A percentile compares a stretch with the other conserved stretches of the same genome.
phyloP scores from a whole-genome alignment of 2,888 invertebrate species.

The Calephelis perditalis region DNA sequence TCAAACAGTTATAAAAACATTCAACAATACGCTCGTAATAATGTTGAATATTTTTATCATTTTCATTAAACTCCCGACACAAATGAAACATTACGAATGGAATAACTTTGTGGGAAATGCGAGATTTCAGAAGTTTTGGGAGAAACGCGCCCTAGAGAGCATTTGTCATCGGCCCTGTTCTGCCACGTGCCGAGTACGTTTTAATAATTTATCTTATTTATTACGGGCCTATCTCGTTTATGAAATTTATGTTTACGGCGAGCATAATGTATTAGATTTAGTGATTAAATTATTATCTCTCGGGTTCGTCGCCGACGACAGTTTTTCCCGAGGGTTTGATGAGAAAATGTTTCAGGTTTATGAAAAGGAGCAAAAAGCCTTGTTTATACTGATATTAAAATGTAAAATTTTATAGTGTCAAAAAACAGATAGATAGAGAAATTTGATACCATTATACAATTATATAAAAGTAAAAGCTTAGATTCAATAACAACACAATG shows the following conservation, averaged over 20 bases:
- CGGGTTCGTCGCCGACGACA: constrained; percentile 5
- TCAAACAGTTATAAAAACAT: constrained; percentile 29
- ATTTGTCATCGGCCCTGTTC: constrained; percentile 43
- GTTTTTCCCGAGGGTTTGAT: not conserved
- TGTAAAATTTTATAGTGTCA: no score
- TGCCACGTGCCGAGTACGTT: constrained; percentile 31
- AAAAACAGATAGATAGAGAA: not conserved
- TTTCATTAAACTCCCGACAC: constrained; percentile 45
- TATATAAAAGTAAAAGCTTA: no score
- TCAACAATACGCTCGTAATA: constrained; percentile 32
- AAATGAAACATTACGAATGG: constrained; percentile 46
- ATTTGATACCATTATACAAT: no score
- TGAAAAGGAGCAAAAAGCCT: not conserved
- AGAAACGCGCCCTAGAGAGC: constrained; percentile 42
- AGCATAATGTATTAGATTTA: constrained; percentile 11
- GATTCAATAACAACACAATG: no score
- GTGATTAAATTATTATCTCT: constrained; percentile 11
- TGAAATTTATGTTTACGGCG: constrained; percentile 16
- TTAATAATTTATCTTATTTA: constrained; percentile 36
- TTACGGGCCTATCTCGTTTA: constrained; percentile 28
- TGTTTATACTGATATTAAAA: no score
- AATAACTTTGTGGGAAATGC: constrained; percentile 44
- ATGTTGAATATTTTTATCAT: constrained; percentile 43
- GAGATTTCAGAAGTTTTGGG: constrained; percentile 28
- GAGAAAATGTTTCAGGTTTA: not conserved